Evolutionary conservation across 2,888 invertebrate genomes (phyloP).

Genomic region (Tortrix viridana): DNA sequence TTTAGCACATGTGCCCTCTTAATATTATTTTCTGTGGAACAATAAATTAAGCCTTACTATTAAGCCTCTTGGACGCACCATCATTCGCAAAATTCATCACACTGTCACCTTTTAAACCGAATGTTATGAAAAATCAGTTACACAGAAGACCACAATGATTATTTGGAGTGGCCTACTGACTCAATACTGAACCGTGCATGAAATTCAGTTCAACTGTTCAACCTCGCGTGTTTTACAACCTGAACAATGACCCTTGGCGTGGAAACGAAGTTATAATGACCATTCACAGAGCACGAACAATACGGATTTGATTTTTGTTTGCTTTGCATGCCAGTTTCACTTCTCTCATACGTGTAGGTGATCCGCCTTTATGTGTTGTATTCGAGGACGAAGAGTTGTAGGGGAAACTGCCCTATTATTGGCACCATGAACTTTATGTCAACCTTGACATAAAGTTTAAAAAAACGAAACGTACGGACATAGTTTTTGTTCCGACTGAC

Average conservation of each 20-base stretch:
- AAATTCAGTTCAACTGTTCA: conserved; percentile 2
- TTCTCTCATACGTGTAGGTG: background rate
- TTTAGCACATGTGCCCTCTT: too few relatives aligned
- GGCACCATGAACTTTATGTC: too few relatives aligned
- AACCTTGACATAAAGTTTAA: too few relatives aligned
- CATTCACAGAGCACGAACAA: background rate
- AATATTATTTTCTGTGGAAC: too few relatives aligned
- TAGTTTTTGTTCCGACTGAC: too few relatives aligned
- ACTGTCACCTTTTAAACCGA: too few relatives aligned
- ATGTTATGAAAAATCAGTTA: background rate
- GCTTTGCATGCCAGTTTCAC: background rate
- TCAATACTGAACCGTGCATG: background rate
- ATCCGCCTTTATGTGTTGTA: background rate
- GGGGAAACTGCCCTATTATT: too few relatives aligned
- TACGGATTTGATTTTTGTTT: background rate
- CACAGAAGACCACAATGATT: background rate
- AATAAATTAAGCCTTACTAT: too few relatives aligned
- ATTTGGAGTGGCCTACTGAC: background rate
- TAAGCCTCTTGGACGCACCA: too few relatives aligned
- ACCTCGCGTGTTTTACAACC: background rate
- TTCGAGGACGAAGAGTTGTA: too few relatives aligned
- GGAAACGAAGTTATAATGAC: conserved; percentile 12
- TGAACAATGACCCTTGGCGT: conserved; percentile 19
- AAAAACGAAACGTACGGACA: too few relatives aligned
- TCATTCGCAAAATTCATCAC: too few relatives aligned